Base-by-base conservation (phyloP, 2,888 invertebrate species). In the Phalera bucephala region DNA sequence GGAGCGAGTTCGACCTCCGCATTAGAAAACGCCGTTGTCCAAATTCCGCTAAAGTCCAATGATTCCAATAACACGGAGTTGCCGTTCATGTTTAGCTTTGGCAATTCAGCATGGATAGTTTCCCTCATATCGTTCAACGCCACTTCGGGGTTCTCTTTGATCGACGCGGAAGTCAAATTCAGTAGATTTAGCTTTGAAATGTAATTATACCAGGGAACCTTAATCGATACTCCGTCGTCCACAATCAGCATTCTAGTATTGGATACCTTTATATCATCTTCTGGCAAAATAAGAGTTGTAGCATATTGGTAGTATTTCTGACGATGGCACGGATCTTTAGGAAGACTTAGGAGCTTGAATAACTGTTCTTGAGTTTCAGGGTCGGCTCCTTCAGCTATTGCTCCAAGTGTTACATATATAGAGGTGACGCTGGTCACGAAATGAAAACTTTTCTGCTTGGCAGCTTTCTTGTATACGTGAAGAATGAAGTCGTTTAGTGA, bases 21-120 rank as follows among this genome's bases (percentile, higher is more conserved):
- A 17, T 35, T 32, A n/a, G 22, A 22, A 27, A 45, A 49, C 14
- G 34, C 52, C 1, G 27, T 31, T 0, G 27, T 20, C 33, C 34
- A 29, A 6, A 56, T 14, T 7, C 51, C 52, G 13, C 39, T 36
- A 22, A 41, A 59, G 13, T 33, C 42, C 6, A 52, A 17, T 11
- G 32, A 4, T 8, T 50, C 41, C 11, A 41, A 20, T 5, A 41
- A 9, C 6, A 40, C 28, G 0, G 37, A 46, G 21, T 42, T 39
- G 17, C 47, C 47, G 34, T 23, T 40, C 11, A 52, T 33, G 36
- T 52, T 33, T 6, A 29, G 12, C 30, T 30, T 36, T 25, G 23
- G 5, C 23, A 27, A 34, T 19, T 30, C 33, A 15, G 20, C 13
- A 11, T 8, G 20, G 21, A 41, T 29, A 19, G 47, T 17, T 15